Evolutionary conservation across 2,113 vertebrate genomes (phyloP), one percentile per base, ranked within the genome.

Genomic region (Reinhardtius hippoglossoides): DNA sequence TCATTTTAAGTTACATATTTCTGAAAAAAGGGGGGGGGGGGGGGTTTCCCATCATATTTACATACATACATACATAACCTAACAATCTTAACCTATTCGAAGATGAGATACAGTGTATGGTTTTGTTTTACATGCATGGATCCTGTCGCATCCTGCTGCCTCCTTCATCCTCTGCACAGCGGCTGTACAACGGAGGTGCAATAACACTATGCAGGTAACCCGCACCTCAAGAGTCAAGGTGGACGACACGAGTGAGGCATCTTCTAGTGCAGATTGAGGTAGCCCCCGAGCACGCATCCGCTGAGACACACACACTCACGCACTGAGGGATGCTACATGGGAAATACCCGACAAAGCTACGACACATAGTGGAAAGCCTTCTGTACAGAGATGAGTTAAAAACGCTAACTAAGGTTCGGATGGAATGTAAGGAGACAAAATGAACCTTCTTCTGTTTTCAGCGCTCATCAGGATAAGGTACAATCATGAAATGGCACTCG

Each of bases 41-140:
- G 65, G n/a, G 50, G 12, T 54, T 68, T 77, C 87, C 83, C 59
- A 2, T 84, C 76, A 21, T 92, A 93, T 93, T 90, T 93, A 93
- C 92, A 93, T 93, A 92, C 90, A 89, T 93, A 93, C 91, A 92
- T 89, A 93, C 88, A 91, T 86, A 86, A 86, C 73, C 88, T 88
- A 91, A 90, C 87, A 88, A 89, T 87, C 82, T 87, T 89, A 88
- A 82, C 73, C 87, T 90, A 90, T 86, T 76, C 79, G 86, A 79
- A 81, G 82, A 88, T 87, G 87, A 87, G 78, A 84, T 84, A 90
- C 83, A 91, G 89, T 83, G 89, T 91, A 87, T 87, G 84, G 74
- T 89, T 89, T 57, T 87, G 81, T 86, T 91, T 89, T 76, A 88
- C 91, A 93, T 93, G 92, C 92, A 93, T 80, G 91, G 65, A 72